These are phyloP conservation scores for Otus scops DNA, from an alignment of 2,797 vertebrate genomes.

Conservation along the genomic window DNA sequence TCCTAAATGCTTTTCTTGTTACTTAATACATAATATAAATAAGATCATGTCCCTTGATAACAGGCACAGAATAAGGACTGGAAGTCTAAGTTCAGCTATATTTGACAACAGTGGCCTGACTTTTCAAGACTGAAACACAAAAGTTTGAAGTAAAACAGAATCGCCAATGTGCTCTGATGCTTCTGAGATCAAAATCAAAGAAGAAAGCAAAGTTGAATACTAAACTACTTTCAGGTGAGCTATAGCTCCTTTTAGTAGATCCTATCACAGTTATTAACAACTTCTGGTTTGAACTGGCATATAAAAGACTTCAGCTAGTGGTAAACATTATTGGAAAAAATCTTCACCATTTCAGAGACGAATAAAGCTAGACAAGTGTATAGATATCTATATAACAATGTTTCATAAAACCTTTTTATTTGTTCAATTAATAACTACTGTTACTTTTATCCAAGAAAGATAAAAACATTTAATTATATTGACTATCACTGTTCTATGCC, in stretches of 20 bases:
- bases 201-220: background rate
- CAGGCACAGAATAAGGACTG: background rate
- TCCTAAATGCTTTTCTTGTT: background rate
- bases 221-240: background rate
- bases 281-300: background rate
- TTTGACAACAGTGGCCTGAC: background rate
- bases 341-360: background rate
- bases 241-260: background rate
- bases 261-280: background rate
- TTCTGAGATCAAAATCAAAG: background rate
- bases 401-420: slow-evolving; percentile 27
- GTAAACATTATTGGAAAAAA: slow-evolving; percentile 1
- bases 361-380: background rate
- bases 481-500: slow-evolving; percentile 9
- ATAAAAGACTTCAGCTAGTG: background rate
- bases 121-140: background rate
- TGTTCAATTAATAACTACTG: slow-evolving; percentile 12
- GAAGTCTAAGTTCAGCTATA: background rate
- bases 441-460: slow-evolving; percentile 17
- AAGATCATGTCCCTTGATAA: background rate
- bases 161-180: background rate
- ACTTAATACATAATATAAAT: background rate
- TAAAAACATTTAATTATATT: slow-evolving; percentile 55
- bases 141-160: background rate
- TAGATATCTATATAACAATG: background rate